Base-by-base conservation (phyloP, 2,888 invertebrate genomes). In the Machimus rusticus region DNA sequence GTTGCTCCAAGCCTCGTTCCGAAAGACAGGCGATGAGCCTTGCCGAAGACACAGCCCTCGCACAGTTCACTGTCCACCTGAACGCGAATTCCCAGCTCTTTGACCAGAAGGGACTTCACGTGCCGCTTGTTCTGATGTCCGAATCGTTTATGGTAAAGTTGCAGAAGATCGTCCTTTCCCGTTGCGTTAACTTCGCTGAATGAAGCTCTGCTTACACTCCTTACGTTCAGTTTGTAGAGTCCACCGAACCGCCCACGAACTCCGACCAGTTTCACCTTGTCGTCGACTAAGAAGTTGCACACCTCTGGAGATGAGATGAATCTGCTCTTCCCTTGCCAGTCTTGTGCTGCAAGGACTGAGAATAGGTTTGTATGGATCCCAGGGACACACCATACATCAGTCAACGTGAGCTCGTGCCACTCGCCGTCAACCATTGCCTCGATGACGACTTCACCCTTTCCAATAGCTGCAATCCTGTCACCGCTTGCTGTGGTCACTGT, bases 351-450 rank as follows among this genome's bases (percentile, higher is more conserved):
- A 86, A 90, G 87, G 86, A 90, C 89, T 34, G 89, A 89, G 39
- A 90, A 90, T 19, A 90, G 88, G 87, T 90, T 90, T 74, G 86
- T 89, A 23, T 88, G 87, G 86, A 89, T 89, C 6, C 89, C 76
- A n/a, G 90, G 90, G 74, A 90, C 90, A 88, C 88, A 90, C 90
- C 89, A 90, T 12, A 90, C n/a, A n/a, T n/a, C n/a, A n/a, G n/a
- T n/a, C n/a, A n/a, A n/a, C n/a, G n/a, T n/a, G n/a, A n/a, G n/a
- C 16, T 88, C 88, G 8, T 86, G 66, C n/a, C 43, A 88, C 51
- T 88, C 89, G 12, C 88, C 77, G 43, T 28, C 81, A 84, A 82
- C 19, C 43, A 78, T 77, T 37, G 89, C 89, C 74, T 87, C 81
- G 39, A 90, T 57, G 19, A 88, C 55, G 12, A 89, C 89, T 31